Base-by-base conservation (phyloP, 2,113 vertebrate species). In the Bostrychus sinensis region DNA sequence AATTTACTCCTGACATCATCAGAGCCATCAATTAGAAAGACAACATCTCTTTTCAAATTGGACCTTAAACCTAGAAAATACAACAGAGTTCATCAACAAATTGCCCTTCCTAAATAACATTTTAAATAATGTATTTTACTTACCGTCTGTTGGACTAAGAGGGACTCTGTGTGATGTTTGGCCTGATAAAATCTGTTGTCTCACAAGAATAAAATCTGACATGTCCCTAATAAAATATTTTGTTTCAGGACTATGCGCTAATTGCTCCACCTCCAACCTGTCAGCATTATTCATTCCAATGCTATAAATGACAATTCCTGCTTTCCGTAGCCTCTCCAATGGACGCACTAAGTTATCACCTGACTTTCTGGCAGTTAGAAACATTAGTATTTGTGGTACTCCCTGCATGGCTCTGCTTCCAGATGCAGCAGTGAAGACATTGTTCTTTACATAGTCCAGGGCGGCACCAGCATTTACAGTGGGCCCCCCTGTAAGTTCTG, bases 1-100 rank as follows among this genome's bases (percentile, higher is more conserved):
- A 92, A 93, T 68, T 45, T 82, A 66, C 39, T 87, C 41, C 82
- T 86, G 22, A 80, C 63, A 61, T 90, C 88, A 78, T 93, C 92
- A 25, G 91, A 92, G 55, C 90, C 91, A 85, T 93, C 92, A 80
- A 92, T 78, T 56, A 93, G 89, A 72, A 92, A 93, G 2, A 91
- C 90, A 77, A 93, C 83, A 65, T 93, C 86, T 82, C 85, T 88
- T 45, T 82, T 83, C 4, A 50, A 28, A 23, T 11, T 77, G 25
- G 77, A 48, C 4, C 20, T 78, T 76, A 81, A 61, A 65, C 80
- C 88, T 91, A 80, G 9, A 63, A 82, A 58, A 72, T 36, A 67
- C 13, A 23, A 75, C n/a, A 28, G 14, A 23, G 22, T 48, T 25
- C 13, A 23, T 2, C 23, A 10, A 48, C 20, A 34, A n/a, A n/a